Percentiles rank a stretch among this genome's conserved stretches.
These are phyloP conservation scores for Chionoecetes opilio DNA, from an alignment of 1,140 invertebrate genomes.

Conservation along the genomic window DNA sequence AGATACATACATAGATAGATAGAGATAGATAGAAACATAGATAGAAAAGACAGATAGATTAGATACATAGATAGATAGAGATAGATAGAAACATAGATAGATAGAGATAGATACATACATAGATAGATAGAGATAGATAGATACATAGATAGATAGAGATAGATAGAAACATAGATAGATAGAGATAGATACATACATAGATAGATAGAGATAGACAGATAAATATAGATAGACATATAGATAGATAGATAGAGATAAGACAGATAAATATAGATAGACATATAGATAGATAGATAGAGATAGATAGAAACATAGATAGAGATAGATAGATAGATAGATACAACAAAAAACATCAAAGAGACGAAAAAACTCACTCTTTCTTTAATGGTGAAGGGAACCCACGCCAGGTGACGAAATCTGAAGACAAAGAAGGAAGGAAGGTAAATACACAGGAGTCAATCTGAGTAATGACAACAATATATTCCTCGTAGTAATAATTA, in stretches of 20 bases:
- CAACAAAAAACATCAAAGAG: neutral
- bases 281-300: neutral
- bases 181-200: too few relatives aligned
- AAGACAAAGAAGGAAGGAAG: neutral
- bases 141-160: too few relatives aligned
- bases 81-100: neutral
- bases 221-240: neutral
- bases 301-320: neutral
- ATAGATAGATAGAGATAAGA: neutral
- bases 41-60: neutral
- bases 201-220: too few relatives aligned
- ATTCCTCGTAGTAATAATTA: neutral
- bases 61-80: too few relatives aligned
- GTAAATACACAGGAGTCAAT: neutral
- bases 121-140: too few relatives aligned
- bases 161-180: too few relatives aligned
- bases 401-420: neutral
- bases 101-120: too few relatives aligned
- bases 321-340: neutral
- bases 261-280: neutral
- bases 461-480: neutral
- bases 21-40: too few relatives aligned
- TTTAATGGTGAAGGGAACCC: neutral
- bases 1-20: neutral
- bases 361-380: too few relatives aligned